Conservation (phyloP, 2,888 invertebrate genomes). For the Pseudococcus viburni region DNA sequence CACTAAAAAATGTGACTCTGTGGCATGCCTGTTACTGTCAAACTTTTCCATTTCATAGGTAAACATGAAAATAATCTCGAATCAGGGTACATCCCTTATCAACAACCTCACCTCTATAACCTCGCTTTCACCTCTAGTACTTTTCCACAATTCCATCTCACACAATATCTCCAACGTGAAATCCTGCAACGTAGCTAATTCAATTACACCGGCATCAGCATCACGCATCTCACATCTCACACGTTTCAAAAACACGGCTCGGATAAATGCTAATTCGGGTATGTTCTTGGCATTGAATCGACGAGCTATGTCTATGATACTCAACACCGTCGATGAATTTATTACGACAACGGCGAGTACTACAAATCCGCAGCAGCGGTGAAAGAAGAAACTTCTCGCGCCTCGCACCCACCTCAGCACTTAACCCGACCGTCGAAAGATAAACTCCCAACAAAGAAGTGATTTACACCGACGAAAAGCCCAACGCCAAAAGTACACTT, state of each 20-base stretch:
- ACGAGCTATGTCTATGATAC: background rate
- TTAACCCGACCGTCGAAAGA: conserved; percentile 19
- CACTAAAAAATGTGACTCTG: no score
- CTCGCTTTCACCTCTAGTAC: no score
- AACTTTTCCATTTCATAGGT: no score
- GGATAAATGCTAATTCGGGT: conserved; percentile 1
- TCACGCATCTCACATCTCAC: background rate
- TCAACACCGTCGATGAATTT: background rate
- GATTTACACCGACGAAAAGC: conserved; percentile 23
- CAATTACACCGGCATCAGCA: background rate
- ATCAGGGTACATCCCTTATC: no score
- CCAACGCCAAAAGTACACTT: conserved; percentile 19
- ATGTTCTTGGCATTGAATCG: conserved; percentile 30
- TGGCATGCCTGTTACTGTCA: no score
- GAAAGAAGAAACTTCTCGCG: background rate
- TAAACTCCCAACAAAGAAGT: conserved; percentile 32
- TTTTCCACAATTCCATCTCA: no score
- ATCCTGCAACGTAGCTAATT: background rate
- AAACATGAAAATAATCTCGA: no score
- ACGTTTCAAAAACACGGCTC: background rate
- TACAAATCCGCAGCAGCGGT: background rate
- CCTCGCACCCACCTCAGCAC: background rate
- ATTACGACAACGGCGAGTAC: background rate
- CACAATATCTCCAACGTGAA: no score
- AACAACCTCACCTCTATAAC: no score